Evolutionary conservation across 2,888 invertebrate species (phyloP), one percentile per base, ranked within the genome.

Genomic region (Pecten maximus): DNA sequence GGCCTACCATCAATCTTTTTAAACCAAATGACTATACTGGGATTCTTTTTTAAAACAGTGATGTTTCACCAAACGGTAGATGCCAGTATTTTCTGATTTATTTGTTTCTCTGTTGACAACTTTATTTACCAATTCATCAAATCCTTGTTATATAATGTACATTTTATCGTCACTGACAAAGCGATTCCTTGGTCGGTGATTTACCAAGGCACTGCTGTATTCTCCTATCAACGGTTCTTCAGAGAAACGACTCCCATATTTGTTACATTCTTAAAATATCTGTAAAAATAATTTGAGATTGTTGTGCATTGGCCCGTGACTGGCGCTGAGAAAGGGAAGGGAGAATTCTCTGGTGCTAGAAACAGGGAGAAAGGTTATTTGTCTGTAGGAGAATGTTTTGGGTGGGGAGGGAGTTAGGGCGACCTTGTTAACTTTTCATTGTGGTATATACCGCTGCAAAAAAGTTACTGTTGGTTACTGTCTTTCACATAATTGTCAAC

Each of bases 211-310:
- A 6, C 10, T 74, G 35, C 35, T 19, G 19, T 19, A 8, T 44
- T 10, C 2, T 23, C 10, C 74, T 28, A 10, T 28, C 74, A 28
- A 74, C 28, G 12, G 23, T 74, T 35, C 74, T 35, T 35, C 35
- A 74, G 44, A 12, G 15, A 28, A 74, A 74, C 35, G 8, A 2
- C 35, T 3, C 6, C 74, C 74, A 60, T 35, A 23, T 28, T 28
- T 28, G 74, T 35, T 54, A 74, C 74, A 74, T 74, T 74, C 74
- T 74, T 74, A 6, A 35, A 74, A 74, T 74, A 8, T 74, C 74
- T 74, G 74, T 35, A 23, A 35, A 74, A 74, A 74, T 35, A 74
- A 74, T 74, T 74, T 74, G 74, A 74, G 23, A 74, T 74, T 74
- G 74, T 35, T 74, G 10, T 28, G 28, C 35, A 28, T 10, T 74